A percentile compares a stretch with the other conserved stretches of the same genome.
phyloP scores from a whole-genome alignment of 2,888 invertebrate species.

The Agelastica alni region DNA sequence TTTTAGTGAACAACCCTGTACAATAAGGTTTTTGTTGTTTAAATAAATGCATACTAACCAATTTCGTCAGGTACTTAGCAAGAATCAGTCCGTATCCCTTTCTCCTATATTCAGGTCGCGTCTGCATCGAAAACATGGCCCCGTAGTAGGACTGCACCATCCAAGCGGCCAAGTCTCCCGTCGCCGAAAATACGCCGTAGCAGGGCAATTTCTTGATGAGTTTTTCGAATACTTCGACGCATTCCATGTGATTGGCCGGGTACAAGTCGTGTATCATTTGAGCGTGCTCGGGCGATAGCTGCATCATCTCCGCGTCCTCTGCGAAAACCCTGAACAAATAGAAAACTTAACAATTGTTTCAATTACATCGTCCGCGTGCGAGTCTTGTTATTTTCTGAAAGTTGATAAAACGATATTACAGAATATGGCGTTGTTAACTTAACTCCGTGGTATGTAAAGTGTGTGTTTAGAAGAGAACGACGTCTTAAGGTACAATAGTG shows the following conservation, averaged over 20 bases:
- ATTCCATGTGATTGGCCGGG: slow-evolving; percentile 87
- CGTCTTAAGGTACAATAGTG: no score
- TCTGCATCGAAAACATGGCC: slow-evolving; percentile 92
- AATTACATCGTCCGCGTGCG: no score
- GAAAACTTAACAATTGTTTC: no score
- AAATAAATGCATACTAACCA: slow-evolving; percentile 41
- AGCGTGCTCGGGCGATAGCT: slow-evolving; percentile 76
- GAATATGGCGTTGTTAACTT: no score
- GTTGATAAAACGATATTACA: no score
- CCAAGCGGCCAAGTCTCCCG: slow-evolving; percentile 81
- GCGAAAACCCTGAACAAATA: slow-evolving; percentile 51
- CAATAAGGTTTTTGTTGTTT: no score
- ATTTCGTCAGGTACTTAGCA: slow-evolving; percentile 64
- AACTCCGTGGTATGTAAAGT: no score
- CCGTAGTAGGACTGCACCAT: slow-evolving; percentile 92
- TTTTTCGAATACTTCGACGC: slow-evolving; percentile 80
- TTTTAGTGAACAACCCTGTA: no score
- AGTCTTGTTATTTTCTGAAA: no score
- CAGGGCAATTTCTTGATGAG: slow-evolving; percentile 78
- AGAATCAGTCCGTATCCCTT: slow-evolving; percentile 72
- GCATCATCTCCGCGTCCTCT: slow-evolving; percentile 76
- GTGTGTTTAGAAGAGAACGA: no score
- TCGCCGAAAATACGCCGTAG: slow-evolving; percentile 75
- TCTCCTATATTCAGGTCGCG: slow-evolving; percentile 59
- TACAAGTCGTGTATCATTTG: slow-evolving; percentile 83